Evolutionary conservation across 2,797 vertebrate species (phyloP), one percentile per base, ranked within the genome.

Genomic region (Lepidocolaptes lacrymiger): DNA sequence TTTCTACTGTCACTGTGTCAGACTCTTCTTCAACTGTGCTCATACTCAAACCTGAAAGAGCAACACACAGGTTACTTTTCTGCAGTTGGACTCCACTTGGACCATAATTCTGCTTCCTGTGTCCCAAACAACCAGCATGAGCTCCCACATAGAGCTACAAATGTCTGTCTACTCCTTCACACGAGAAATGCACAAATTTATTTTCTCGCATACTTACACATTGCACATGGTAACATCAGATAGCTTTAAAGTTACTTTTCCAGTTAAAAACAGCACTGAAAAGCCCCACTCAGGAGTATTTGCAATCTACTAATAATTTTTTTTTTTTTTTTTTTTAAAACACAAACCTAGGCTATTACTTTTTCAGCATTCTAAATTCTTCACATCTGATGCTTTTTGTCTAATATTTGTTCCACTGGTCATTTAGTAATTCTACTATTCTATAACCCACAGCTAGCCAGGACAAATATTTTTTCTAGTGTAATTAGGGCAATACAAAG

Each of bases 21-120:
- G 99, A 98, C 43, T 98, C 98, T 93, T 99, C 99, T 92, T 98
- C 98, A 95, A 98, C 98, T 97, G 98, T 98, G 97, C 99, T 99
- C 99, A 99, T 99, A 98, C 97, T 99, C 98, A 98, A 97, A 97
- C 97, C 98, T 99, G 96, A 77, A 91, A 48, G 86, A 97, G 68
- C 67, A 94, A 97, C 2, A 97, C 44, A 93, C 18, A 94, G 21
- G 44, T 98, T 91, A 97, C 23, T 16, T 26, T 59, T 22, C 43
- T 64, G 58, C 55, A 82, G 55, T 7, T 20, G 63, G 14, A 78
- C 28, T 51, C 58, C n/a, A 46, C 32, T 27, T 28, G 32, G 24
- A 43, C 16, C 34, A 20, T 2, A 51, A 67, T 0, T 44, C n/a
- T 75, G 36, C 48, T 26, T 64, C 36, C 62, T 81, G 59, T 5